Base-by-base conservation (phyloP, 2,888 invertebrate species). In the Endotricha flammealis region DNA sequence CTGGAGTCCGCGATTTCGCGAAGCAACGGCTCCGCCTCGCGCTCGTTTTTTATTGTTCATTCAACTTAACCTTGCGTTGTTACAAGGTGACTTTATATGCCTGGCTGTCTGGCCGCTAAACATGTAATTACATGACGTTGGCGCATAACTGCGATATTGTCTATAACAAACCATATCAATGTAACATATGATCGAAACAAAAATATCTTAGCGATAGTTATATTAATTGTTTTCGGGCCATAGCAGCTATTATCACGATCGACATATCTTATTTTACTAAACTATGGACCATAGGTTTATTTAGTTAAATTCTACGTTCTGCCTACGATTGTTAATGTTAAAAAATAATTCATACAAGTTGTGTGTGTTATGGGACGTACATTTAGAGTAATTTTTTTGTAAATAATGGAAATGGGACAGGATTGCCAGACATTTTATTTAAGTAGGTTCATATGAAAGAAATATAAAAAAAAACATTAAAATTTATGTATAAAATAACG, bases 81-180 rank as follows among this genome's bases (percentile, higher is more conserved):
- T 57, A 70, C 81, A 86, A 86, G 85, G 85, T 86, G 85, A 85
- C 85, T 83, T 82, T 78, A 77, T 68, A 74, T 71, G 80, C 75
- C 78, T 76, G 80, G 64, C 66, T 72, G 80, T 80, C 79, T 80
- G 83, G 69, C 64, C 79, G 76, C 72, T 77, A 76, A 79, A 76
- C 77, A 64, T 81, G 68, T 80, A 79, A 83, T 83, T 82, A 82
- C 71, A 69, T 74, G 73, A 74, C 69, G 72, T 74, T 70, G 69
- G 66, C 74, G 61, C 68, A 67, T 57, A 60, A 73, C 70, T 62
- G 68, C 63, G 57, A 73, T 76, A 76, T 77, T 67, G 64, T 70
- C 72, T 73, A 66, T 55, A 77, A 66, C 62, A 69, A 70, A 73
- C 70, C 80, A 83, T 86, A 85, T 83, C 78, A 82, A 1, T 12